Conservation (phyloP, 2,113 vertebrate genomes). For the Tursiops truncatus region DNA sequence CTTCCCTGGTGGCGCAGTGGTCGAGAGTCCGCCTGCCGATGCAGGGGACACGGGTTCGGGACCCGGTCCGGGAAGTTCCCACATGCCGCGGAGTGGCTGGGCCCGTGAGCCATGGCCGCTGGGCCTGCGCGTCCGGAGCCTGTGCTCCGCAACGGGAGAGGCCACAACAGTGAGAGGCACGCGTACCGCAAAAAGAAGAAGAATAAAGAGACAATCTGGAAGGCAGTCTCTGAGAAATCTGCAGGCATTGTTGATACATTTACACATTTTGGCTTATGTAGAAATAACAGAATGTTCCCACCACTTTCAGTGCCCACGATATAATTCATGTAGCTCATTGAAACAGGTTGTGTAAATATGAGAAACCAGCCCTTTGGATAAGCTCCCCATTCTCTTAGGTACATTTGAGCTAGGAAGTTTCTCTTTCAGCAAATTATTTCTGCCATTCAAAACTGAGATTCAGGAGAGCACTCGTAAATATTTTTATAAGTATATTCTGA, state of each 20-base stretch:
- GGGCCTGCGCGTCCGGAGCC: too few relatives aligned
- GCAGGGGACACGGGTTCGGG: too few relatives aligned
- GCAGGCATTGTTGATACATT: not conserved
- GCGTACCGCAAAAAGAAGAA: not conserved
- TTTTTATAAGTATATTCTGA: constrained; percentile 1
- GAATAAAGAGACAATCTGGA: not conserved
- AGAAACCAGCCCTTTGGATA: not conserved
- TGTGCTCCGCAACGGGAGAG: too few relatives aligned
- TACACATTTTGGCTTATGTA: not conserved
- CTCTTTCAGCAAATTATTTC: not conserved
- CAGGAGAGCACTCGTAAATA: not conserved
- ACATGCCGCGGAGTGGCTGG: too few relatives aligned
- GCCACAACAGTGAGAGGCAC: too few relatives aligned
- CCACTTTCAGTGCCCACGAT: not conserved
- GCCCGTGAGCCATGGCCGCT: too few relatives aligned
- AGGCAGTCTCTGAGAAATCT: not conserved
- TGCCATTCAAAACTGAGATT: not conserved
- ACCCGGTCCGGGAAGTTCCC: rapidly evolving
- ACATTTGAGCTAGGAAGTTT: not conserved
- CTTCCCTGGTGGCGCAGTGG: too few relatives aligned
- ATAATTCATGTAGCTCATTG: not conserved
- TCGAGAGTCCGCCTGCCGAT: too few relatives aligned
- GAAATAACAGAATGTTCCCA: not conserved
- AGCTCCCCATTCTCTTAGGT: not conserved
- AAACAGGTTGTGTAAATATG: not conserved